A percentile compares a stretch with the other conserved stretches of the same genome.
These are phyloP conservation scores for Propithecus deckenii DNA, from an alignment of 2,797 vertebrate species.

Conservation along the genomic window DNA sequence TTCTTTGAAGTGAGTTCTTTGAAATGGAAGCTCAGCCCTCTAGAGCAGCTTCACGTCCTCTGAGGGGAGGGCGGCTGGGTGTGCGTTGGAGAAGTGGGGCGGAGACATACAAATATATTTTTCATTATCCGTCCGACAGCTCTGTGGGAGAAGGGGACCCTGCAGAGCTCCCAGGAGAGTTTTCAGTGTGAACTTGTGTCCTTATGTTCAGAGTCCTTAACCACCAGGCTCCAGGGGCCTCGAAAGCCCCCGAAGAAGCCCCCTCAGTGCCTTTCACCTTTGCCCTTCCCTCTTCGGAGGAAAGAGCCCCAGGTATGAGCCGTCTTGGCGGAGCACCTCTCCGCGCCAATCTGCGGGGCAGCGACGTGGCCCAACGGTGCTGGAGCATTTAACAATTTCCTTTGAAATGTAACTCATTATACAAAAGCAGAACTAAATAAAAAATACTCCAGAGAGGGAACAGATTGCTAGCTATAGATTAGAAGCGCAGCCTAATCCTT, in stretches of 20 bases:
- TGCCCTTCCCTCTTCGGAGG: background rate
- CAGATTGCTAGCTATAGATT: slow-evolving; percentile 87
- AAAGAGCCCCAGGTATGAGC: fast-evolving
- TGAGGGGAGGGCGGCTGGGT: background rate
- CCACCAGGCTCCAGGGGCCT: background rate
- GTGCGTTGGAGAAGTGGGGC: background rate
- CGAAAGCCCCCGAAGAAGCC: background rate
- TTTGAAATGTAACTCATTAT: slow-evolving; percentile 82
- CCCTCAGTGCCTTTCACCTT: fast-evolving
- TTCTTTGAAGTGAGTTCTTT: slow-evolving; percentile 17
- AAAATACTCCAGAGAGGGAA: slow-evolving; percentile 84
- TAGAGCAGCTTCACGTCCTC: slow-evolving; percentile 16
- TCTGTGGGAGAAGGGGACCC: slow-evolving; percentile 70
- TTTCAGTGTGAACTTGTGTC: slow-evolving; percentile 52
- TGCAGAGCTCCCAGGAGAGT: slow-evolving; percentile 41
- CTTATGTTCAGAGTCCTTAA: slow-evolving; percentile 44
- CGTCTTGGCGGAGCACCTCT: fast-evolving
- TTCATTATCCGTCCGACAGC: slow-evolving; percentile 70
- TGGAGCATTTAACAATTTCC: slow-evolving; percentile 71
- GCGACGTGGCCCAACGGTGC: slow-evolving; percentile 39
- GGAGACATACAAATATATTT: slow-evolving; percentile 62
- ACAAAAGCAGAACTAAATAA: slow-evolving; percentile 82
- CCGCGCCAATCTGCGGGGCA: background rate
- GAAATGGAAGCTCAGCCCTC: slow-evolving; percentile 14
- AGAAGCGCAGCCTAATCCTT: slow-evolving; percentile 85